Evolutionary conservation across 2,113 vertebrate genomes (phyloP).

Genomic region (Neoarius graeffei): DNA sequence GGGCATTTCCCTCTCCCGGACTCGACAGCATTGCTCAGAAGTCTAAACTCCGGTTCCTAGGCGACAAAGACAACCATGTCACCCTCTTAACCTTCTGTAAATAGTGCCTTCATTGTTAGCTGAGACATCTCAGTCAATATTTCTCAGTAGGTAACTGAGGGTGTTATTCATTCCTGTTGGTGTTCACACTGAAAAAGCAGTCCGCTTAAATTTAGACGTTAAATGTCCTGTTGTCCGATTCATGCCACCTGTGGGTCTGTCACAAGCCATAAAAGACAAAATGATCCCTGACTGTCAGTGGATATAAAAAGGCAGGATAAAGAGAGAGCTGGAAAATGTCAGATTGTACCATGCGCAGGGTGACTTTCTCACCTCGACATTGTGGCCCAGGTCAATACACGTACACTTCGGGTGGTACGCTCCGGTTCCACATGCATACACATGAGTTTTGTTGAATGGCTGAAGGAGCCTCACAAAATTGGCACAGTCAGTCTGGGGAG

Average conservation of each 20-base stretch:
- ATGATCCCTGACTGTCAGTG: neutral
- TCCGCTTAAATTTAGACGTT: neutral
- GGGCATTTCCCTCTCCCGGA: slow-evolving; percentile 84
- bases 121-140: slow-evolving; percentile 14
- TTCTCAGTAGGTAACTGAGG: slow-evolving; percentile 17
- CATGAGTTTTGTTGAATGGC: slow-evolving; percentile 80
- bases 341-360: neutral
- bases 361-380: slow-evolving; percentile 66
- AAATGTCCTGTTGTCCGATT: slow-evolving; percentile 23
- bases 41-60: slow-evolving; percentile 63
- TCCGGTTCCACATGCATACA: slow-evolving; percentile 81
- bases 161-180: neutral
- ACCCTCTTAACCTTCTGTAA: slow-evolving; percentile 34
- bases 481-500: slow-evolving; percentile 79
- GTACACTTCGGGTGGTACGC: slow-evolving; percentile 83
- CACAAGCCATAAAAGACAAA: slow-evolving; percentile 10
- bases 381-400: slow-evolving; percentile 73
- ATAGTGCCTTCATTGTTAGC: slow-evolving; percentile 41
- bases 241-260: slow-evolving; percentile 21
- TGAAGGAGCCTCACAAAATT: slow-evolving; percentile 86
- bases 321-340: slow-evolving; percentile 1
- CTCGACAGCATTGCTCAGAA: slow-evolving; percentile 69
- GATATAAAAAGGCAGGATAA: slow-evolving; percentile 14
- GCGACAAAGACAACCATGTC: slow-evolving; percentile 40
- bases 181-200: slow-evolving; percentile 18